Base-by-base conservation (phyloP, 2,113 vertebrate species). In the Rhodinocichla rosea region DNA sequence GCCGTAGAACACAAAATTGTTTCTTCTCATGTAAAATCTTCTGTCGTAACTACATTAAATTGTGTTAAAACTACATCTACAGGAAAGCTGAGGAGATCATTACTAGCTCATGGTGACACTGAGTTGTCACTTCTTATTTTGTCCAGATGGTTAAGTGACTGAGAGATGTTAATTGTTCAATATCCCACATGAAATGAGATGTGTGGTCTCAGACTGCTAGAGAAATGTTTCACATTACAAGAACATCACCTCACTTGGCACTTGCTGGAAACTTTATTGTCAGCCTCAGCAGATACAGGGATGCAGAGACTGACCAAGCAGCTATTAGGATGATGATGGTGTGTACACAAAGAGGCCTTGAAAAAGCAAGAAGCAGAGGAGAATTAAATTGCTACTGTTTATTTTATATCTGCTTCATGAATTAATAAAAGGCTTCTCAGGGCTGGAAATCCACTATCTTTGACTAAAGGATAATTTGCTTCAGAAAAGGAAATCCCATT, bases 151-250 rank as follows among this genome's bases (percentile, higher is more conserved):
- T 67, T 10, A 93, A 90, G 45, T 19, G 14, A 75, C 87, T 96
- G 87, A 95, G 87, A 94, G 70, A 92, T 53, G 57, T 71, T 95
- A 92, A 95, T 91, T 94, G 87, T 92, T 87, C 53, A 22, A 35
- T 87, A 87, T 78, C 83, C 87, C 77, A 91, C 81, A 27, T 60
- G 80, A 90, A 83, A 89, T 70, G 42, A 83, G 73, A 90, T 89
- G 64, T 60, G 27, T 93, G 86, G 76, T 81, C 91, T 94, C 86
- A 90, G 83, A 45, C n/a, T 10, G 0, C 87, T 73, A 19, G 32
- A 81, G 60, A 89, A 94, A 47, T 79, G 73, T 73, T 92, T 92
- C 62, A 65, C 77, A 82, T 94, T 92, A 24, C 56, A 87, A 64
- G 70, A 94, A 84, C 92, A 87, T 65, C 91, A 87, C 78, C 74